Evolutionary conservation across 1,140 invertebrate genomes (phyloP).

Genomic region (Heliconius hewitsoni): DNA sequence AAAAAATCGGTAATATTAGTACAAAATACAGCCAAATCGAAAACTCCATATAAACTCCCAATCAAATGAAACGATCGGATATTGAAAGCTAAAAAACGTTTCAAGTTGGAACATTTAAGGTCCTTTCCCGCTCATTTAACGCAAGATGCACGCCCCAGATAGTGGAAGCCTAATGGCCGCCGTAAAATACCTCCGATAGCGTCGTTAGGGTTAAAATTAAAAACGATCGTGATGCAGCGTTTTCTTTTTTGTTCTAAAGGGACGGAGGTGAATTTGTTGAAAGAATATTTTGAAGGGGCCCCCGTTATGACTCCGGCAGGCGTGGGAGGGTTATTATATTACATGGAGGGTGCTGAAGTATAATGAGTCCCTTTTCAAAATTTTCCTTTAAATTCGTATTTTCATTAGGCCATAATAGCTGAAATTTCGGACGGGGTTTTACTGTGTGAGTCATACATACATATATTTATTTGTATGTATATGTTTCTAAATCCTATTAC

Average conservation of each 20-base stretch:
- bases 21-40: neutral
- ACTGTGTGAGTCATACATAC: neutral
- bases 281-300: constrained; percentile 74
- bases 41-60: neutral
- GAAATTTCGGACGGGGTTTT: constrained; percentile 44
- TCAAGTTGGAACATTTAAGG: constrained; percentile 28
- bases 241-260: constrained; percentile 76
- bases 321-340: constrained; percentile 74
- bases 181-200: constrained; percentile 67
- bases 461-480: neutral
- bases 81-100: neutral
- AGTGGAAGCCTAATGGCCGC: constrained; percentile 66
- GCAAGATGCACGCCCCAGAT: constrained; percentile 67
- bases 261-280: constrained; percentile 67
- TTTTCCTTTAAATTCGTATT: constrained; percentile 65
- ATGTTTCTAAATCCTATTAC: neutral
- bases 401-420: constrained; percentile 62
- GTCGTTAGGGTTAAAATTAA: constrained; percentile 77
- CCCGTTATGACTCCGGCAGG: constrained; percentile 59
- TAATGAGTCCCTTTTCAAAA: constrained; percentile 76
- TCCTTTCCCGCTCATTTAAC: constrained; percentile 61
- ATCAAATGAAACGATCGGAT: neutral
- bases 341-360: constrained; percentile 61
- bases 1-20: no score
- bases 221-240: constrained; percentile 75